phyloP scores from a whole-genome alignment of 2,888 invertebrate genomes.

The Onchidella celtica region DNA sequence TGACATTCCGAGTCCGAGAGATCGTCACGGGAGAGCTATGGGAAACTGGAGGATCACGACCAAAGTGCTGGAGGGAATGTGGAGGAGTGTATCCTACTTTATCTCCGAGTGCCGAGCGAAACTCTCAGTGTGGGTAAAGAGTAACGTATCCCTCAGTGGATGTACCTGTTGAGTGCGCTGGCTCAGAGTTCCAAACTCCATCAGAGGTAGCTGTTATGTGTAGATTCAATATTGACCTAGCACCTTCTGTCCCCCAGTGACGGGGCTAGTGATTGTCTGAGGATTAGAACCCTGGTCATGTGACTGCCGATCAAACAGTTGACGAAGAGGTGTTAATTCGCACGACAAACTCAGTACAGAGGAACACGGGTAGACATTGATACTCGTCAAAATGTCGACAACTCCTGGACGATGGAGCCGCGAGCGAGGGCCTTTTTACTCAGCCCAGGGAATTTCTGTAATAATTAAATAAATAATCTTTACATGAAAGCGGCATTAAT shows the following conservation, averaged over 20 bases:
- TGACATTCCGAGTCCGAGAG: too few species aligned
- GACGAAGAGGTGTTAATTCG: constrained; percentile 25
- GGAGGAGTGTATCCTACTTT: background rate
- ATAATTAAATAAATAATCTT: constrained; percentile 42
- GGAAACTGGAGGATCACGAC: too few species aligned
- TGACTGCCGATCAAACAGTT: constrained; percentile 38
- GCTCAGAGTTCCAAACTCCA: background rate
- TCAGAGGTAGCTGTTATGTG: constrained; percentile 2
- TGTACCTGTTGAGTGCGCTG: background rate
- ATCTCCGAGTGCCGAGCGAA: background rate
- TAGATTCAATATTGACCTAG: constrained; percentile 32
- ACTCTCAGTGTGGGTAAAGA: background rate
- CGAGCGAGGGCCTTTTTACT: background rate
- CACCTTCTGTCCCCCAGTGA: constrained; percentile 10
- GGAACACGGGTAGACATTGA: constrained; percentile 5
- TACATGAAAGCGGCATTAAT: constrained; percentile 11
- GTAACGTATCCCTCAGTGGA: background rate
- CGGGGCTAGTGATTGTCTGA: constrained; percentile 3
- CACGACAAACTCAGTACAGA: constrained; percentile 15
- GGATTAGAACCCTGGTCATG: constrained; percentile 25
- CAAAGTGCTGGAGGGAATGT: constrained; percentile 29
- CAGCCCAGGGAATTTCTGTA: background rate
- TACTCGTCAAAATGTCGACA: background rate
- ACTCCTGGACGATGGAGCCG: background rate
- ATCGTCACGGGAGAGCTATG: too few species aligned